phyloP scores from a whole-genome alignment of 2,888 invertebrate genomes.

The Sinodicranocentrus sp. region DNA sequence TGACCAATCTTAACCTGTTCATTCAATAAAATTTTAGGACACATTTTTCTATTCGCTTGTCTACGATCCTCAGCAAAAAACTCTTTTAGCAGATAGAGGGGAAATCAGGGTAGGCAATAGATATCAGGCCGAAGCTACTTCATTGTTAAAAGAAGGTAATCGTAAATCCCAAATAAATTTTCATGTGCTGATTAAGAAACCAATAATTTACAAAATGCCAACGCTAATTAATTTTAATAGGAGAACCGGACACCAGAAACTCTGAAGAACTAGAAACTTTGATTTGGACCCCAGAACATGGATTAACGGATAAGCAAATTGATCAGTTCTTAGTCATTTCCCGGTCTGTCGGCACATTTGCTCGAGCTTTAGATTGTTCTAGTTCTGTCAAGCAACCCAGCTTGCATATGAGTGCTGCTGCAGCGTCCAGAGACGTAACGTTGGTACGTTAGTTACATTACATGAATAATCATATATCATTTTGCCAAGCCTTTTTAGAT shows the following conservation, averaged over 20 bases:
- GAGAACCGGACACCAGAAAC: constrained; percentile 84
- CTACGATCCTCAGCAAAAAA: constrained; percentile 99
- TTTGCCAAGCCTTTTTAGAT: no score
- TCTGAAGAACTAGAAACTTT: constrained; percentile 91
- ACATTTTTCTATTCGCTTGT: constrained; percentile 99
- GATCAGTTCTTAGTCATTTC: constrained; percentile 96
- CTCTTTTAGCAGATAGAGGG: constrained; percentile 98
- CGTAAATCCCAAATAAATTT: no score
- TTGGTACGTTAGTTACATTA: no score
- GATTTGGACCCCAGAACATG: constrained; percentile 96
- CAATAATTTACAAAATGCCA: no score
- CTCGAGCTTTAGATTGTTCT: constrained; percentile 98
- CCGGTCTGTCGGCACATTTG: constrained; percentile 98
- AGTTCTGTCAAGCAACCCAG: constrained; percentile 99
- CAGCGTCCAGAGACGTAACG: constrained; percentile 98
- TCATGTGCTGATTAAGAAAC: no score
- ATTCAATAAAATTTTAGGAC: constrained; percentile 84
- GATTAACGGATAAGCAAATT: constrained; percentile 95
- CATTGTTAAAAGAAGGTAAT: constrained; percentile 87
- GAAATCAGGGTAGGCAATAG: constrained; percentile 94
- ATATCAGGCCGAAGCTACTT: constrained; percentile 96
- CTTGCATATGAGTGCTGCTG: constrained; percentile 99
- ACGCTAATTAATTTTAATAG: constrained; percentile 75
- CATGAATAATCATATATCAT: no score
- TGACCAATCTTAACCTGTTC: no score